phyloP scores from a whole-genome alignment of 2,888 invertebrate species.

The Leistus spinibarbis region DNA sequence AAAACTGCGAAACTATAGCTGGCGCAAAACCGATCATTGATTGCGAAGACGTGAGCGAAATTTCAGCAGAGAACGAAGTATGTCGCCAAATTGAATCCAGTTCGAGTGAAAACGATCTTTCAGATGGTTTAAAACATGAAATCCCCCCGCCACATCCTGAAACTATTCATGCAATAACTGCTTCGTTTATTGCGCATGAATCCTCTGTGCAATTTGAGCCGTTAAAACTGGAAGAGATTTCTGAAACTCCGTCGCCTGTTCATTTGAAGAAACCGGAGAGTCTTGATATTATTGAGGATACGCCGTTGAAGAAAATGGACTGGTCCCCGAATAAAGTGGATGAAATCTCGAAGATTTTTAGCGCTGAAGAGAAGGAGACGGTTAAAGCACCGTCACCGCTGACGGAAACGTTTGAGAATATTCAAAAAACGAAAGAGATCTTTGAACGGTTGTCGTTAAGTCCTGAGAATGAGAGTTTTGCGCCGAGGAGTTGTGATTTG shows the following conservation, averaged over 20 bases:
- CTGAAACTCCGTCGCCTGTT: background rate
- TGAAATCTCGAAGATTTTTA: constrained; percentile 24
- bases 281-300: background rate
- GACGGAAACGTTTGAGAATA: constrained; percentile 14
- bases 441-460: constrained; percentile 13
- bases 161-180: background rate
- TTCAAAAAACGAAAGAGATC: constrained; percentile 23
- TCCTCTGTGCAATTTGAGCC: background rate
- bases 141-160: background rate
- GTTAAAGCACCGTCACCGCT: background rate
- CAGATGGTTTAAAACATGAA: background rate
- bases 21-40: background rate
- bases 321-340: constrained; percentile 7
- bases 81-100: constrained; percentile 9
- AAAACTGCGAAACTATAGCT: background rate
- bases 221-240: background rate
- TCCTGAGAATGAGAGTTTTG: background rate
- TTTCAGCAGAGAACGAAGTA: constrained; percentile 38
- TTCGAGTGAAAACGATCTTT: constrained; percentile 18
- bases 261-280: constrained; percentile 3
- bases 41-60: constrained; percentile 22
- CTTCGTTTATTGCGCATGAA: background rate
- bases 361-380: background rate
- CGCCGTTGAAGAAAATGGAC: background rate
- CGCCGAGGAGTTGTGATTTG: background rate